Evolutionary conservation across 2,113 vertebrate species (phyloP).

Genomic region (Charina bottae): DNA sequence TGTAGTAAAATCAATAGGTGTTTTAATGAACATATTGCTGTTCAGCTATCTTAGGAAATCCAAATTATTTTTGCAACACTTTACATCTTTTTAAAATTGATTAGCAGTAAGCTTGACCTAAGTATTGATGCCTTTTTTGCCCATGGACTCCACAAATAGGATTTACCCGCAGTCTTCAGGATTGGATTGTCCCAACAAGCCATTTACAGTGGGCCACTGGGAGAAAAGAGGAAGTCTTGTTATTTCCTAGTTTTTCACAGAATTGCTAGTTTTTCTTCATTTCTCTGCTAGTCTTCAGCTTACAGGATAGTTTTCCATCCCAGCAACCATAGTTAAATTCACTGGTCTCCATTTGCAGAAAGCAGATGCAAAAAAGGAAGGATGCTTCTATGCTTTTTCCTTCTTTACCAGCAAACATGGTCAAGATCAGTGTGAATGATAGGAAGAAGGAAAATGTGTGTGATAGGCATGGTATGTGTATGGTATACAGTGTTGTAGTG

Average conservation of each 20-base stretch:
- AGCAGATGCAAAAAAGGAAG: not conserved
- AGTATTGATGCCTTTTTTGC: too few species aligned
- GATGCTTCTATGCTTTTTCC: not conserved
- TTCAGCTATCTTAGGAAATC: too few species aligned
- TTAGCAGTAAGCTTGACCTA: too few species aligned
- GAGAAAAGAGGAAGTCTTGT: not conserved
- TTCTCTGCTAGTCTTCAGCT: not conserved
- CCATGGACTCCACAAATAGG: too few species aligned
- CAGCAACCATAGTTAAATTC: not conserved
- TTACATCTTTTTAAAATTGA: too few species aligned
- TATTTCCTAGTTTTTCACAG: not conserved
- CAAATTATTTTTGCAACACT: too few species aligned
- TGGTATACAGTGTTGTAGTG: not conserved
- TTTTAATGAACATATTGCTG: too few species aligned
- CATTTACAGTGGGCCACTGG: not conserved
- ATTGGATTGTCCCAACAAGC: not conserved
- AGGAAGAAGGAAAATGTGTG: not conserved
- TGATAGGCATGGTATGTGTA: not conserved
- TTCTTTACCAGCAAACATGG: not conserved
- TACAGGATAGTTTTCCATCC: not conserved
- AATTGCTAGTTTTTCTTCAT: not conserved
- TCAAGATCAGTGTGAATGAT: not conserved
- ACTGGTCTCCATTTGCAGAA: not conserved
- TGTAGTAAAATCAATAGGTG: too few species aligned
- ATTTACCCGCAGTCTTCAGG: too few species aligned